These are phyloP conservation scores for Trachops cirrhosus DNA, from an alignment of 2,797 vertebrate species.

Conservation along the genomic window DNA sequence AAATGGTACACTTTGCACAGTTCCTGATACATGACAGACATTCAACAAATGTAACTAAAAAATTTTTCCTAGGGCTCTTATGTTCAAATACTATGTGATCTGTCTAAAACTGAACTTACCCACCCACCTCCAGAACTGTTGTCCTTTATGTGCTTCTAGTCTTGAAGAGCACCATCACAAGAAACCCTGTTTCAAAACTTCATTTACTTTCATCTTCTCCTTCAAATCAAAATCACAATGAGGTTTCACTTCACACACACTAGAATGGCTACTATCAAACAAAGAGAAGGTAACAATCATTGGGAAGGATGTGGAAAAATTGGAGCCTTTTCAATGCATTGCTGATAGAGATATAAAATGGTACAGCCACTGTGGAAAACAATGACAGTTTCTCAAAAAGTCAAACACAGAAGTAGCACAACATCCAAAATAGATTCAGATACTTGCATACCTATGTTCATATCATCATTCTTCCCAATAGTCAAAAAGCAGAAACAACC, in stretches of 20 bases:
- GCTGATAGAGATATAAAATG: not conserved
- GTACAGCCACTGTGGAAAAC: not conserved
- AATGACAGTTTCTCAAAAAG: not conserved
- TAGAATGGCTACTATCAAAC: not conserved
- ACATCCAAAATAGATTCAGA: not conserved
- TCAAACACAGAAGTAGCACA: not conserved
- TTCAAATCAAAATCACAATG: not conserved
- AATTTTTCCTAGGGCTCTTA: not conserved
- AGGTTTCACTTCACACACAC: not conserved
- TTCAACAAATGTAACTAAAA: not conserved
- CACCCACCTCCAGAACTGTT: not conserved
- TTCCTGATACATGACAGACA: not conserved
- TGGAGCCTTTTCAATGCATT: not conserved
- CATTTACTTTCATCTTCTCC: not conserved
- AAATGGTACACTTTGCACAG: not conserved
- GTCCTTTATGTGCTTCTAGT: not conserved
- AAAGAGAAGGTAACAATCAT: not conserved
- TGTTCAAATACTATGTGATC: not conserved
- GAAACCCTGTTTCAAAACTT: not conserved
- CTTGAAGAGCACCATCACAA: not conserved
- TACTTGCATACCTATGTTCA: not conserved
- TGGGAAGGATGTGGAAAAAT: not conserved
- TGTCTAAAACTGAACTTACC: not conserved
- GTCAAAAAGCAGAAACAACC: not conserved
- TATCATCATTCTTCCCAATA: not conserved